These are phyloP conservation scores for Cephalopachus bancanus DNA, from an alignment of 2,797 vertebrate genomes.

Conservation along the genomic window DNA sequence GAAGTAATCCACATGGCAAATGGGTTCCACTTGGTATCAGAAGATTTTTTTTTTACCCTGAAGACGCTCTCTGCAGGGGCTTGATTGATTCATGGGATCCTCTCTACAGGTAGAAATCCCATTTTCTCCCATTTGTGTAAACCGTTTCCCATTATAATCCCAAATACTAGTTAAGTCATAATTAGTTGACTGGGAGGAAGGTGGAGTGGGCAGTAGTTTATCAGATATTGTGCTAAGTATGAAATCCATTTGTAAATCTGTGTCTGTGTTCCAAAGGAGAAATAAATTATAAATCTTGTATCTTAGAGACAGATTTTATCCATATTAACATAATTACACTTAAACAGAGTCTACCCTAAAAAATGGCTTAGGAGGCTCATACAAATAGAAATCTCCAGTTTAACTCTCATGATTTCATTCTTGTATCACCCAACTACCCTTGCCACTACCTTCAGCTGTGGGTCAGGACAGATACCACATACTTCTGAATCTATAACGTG, in stretches of 20 bases:
- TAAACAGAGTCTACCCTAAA: background rate
- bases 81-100: slow-evolving; percentile 23
- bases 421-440: background rate
- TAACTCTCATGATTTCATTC: background rate
- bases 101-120: slow-evolving; percentile 18
- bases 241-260: slow-evolving; percentile 29
- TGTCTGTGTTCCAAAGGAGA: slow-evolving; percentile 49
- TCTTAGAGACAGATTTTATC: slow-evolving; percentile 1
- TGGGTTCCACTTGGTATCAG: slow-evolving; percentile 61
- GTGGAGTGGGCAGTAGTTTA: background rate
- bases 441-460: background rate
- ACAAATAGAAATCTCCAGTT: background rate
- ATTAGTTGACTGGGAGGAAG: background rate
- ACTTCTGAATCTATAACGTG: background rate
- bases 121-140: background rate
- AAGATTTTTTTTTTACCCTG: background rate
- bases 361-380: background rate
- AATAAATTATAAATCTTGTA: background rate
- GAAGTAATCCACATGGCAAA: slow-evolving; percentile 72
- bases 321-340: background rate
- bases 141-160: slow-evolving; percentile 4
- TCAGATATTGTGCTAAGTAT: background rate
- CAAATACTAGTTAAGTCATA: background rate
- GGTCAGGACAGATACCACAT: background rate
- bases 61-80: background rate